Percentiles rank a stretch among this genome's conserved stretches.
Evolutionary conservation across 2,797 vertebrate species (phyloP).

Genomic region (Schizothorax lantsangensis): DNA sequence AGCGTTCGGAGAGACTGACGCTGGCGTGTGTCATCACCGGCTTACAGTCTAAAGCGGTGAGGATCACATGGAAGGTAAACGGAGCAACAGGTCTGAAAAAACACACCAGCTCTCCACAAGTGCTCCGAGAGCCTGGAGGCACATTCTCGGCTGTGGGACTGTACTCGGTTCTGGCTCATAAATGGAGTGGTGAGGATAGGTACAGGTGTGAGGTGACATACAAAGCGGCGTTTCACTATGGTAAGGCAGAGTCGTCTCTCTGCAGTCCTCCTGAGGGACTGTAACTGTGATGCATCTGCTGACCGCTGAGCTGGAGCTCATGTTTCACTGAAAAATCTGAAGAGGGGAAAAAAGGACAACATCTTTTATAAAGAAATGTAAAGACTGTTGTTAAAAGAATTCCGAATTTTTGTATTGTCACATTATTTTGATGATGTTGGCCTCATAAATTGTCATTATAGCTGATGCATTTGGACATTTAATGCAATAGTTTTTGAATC

Average conservation of each 20-base stretch:
- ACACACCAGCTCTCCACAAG: slow-evolving; percentile 22
- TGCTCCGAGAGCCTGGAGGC: slow-evolving; percentile 44
- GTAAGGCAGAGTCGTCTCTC: slow-evolving; percentile 37
- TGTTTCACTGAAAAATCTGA: not conserved
- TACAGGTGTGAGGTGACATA: slow-evolving; percentile 61
- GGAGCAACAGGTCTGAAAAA: not conserved
- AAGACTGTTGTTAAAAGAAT: not conserved
- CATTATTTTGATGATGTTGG: not conserved
- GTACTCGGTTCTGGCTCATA: slow-evolving; percentile 26
- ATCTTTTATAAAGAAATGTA: not conserved
- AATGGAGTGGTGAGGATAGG: slow-evolving; percentile 42
- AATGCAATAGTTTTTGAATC: not conserved
- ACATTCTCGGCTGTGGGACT: slow-evolving; percentile 58
- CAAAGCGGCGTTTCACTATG: slow-evolving; percentile 27
- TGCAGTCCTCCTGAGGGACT: slow-evolving; percentile 1
- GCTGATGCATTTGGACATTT: not conserved
- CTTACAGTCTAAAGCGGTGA: slow-evolving; percentile 20
- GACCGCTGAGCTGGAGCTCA: not conserved
- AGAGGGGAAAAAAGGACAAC: not conserved
- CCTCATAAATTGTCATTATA: not conserved
- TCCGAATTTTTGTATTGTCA: not conserved
- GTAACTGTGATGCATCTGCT: not conserved
- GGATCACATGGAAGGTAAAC: slow-evolving; percentile 62
- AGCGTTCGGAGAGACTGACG: not conserved
- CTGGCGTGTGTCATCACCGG: slow-evolving; percentile 61